Evolutionary conservation across 2,797 vertebrate genomes (phyloP).

Genomic region (Pristis pectinata): DNA sequence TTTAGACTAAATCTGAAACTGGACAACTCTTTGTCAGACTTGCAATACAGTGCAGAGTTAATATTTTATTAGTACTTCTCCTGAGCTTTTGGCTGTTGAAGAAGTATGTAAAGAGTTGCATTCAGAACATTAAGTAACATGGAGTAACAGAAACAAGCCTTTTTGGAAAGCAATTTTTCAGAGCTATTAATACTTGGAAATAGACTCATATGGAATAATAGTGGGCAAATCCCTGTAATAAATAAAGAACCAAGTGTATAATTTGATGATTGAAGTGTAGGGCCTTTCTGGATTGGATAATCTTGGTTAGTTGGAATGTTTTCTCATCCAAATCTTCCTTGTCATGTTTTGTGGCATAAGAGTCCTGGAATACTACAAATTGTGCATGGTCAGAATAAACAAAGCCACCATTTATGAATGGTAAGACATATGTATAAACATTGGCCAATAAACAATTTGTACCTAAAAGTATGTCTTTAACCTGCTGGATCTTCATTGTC

Average conservation of each 20-base stretch:
- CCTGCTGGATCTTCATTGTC: background rate
- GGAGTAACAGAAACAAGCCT: background rate
- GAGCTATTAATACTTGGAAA: background rate
- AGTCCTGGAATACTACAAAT: background rate
- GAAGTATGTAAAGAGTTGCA: background rate
- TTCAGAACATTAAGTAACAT: background rate
- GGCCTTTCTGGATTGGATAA: conserved; percentile 9
- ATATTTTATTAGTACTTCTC: background rate
- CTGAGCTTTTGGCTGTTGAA: background rate
- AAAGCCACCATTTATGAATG: background rate
- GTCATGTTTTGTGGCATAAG: background rate
- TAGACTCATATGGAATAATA: background rate
- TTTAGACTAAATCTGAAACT: background rate
- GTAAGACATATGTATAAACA: background rate
- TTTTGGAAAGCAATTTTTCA: background rate
- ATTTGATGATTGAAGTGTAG: background rate
- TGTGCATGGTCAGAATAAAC: background rate
- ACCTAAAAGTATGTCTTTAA: background rate
- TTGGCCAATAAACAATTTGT: too few relatives aligned
- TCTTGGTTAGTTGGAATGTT: background rate
- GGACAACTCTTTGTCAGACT: background rate
- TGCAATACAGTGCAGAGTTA: background rate
- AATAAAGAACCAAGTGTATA: background rate
- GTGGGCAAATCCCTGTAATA: background rate
- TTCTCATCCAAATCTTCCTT: background rate